Evolutionary conservation across 2,888 invertebrate species (phyloP).

Genomic region (Vandiemenella viatica): DNA sequence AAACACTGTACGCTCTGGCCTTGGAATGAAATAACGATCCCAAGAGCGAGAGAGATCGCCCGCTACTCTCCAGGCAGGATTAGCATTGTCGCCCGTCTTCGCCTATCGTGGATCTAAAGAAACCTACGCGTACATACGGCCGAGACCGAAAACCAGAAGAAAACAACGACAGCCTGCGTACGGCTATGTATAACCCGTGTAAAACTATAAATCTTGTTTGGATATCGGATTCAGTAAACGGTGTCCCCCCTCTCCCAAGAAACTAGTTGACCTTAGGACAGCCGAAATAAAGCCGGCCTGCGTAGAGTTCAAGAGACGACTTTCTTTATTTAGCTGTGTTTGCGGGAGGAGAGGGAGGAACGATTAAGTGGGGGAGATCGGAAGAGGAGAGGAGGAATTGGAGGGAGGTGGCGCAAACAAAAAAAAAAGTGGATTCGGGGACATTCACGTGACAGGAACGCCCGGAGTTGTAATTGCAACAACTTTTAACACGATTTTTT

Average conservation of each 20-base stretch:
- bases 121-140: not conserved
- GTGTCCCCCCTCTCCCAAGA: too few species aligned
- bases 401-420: too few species aligned
- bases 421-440: too few species aligned
- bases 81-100: not conserved
- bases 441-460: not conserved
- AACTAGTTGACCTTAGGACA: not conserved
- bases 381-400: too few species aligned
- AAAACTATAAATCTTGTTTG: not conserved
- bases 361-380: not conserved
- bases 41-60: not conserved
- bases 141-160: too few species aligned
- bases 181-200: not conserved
- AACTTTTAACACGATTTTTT: too few species aligned
- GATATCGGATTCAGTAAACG: not conserved
- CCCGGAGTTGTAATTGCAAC: too few species aligned
- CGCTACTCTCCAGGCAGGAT: too few species aligned
- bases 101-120: not conserved
- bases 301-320: not conserved
- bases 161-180: too few species aligned
- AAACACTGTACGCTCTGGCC: too few species aligned
- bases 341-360: not conserved
- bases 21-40: not conserved
- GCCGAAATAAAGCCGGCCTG: not conserved
- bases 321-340: not conserved